Evolutionary conservation across 2,797 vertebrate genomes (phyloP).

Genomic region (Scolopax bukidnonensis): DNA sequence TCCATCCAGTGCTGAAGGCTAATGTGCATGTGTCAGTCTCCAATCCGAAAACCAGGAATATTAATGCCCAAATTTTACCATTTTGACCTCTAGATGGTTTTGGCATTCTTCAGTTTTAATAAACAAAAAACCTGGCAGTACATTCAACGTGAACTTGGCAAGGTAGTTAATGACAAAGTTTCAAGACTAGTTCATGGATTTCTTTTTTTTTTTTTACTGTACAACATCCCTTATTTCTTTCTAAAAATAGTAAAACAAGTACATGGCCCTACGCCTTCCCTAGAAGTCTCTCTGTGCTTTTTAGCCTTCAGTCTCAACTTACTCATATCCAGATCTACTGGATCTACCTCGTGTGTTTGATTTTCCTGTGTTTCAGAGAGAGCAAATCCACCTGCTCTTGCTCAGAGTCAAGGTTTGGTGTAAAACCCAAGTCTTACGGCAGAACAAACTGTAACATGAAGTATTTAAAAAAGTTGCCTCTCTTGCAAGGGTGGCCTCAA

Average conservation of each 20-base stretch:
- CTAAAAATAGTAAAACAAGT: not conserved
- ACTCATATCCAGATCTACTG: not conserved
- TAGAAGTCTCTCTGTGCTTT: not conserved
- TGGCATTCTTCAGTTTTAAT: not conserved
- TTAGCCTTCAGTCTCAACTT: not conserved
- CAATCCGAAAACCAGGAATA: not conserved
- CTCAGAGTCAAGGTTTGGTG: not conserved
- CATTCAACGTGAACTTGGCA: not conserved
- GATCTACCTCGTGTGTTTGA: not conserved
- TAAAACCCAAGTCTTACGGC: not conserved
- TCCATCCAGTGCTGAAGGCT: not conserved
- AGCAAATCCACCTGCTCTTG: not conserved
- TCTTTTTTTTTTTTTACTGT: not conserved
- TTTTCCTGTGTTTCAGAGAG: not conserved
- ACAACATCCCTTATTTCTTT: not conserved
- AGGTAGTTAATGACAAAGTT: not conserved
- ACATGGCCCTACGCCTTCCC: not conserved
- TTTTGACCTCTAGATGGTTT: not conserved
- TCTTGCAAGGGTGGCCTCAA: not conserved
- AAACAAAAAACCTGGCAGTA: not conserved
- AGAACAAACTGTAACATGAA: not conserved
- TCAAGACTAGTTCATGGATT: not conserved
- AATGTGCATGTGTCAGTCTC: not conserved
- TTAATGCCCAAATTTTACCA: not conserved
- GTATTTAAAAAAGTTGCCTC: not conserved